Conservation (phyloP, 2,113 vertebrate species). For the Patagioenas fasciata region DNA sequence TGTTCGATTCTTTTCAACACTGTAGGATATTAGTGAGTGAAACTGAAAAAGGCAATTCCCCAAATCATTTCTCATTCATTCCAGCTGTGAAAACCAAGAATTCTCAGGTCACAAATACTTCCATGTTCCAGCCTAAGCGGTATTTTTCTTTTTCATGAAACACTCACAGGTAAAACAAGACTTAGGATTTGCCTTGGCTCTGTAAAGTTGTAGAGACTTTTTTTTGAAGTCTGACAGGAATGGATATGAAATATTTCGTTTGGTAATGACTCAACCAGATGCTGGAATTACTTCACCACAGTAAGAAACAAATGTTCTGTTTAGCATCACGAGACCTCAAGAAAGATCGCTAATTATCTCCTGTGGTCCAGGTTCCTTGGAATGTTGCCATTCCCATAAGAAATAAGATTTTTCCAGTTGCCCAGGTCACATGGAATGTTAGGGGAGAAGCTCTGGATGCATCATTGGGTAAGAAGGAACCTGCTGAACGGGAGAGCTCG, state of each 20-base stretch:
- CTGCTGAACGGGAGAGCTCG: neutral
- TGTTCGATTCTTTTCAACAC: neutral
- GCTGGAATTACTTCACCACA: neutral
- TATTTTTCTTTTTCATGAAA: neutral
- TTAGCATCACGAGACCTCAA: neutral
- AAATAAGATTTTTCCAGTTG: neutral
- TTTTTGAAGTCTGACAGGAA: neutral
- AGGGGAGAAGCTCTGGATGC: neutral
- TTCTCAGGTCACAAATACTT: neutral
- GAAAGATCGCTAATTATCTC: neutral
- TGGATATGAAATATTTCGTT: neutral
- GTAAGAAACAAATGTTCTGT: neutral
- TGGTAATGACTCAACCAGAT: neutral
- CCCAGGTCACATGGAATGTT: rapidly evolving
- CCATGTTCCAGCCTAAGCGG: neutral
- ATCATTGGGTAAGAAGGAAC: neutral
- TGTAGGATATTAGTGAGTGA: neutral
- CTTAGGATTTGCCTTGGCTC: neutral
- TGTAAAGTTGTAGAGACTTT: neutral
- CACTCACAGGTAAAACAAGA: neutral
- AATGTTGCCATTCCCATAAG: neutral
- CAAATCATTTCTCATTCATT: neutral
- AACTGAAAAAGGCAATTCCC: neutral
- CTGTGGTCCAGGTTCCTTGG: rapidly evolving
- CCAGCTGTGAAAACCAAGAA: neutral